phyloP scores from a whole-genome alignment of 2,113 vertebrate genomes.

The Catharus fuscescens region DNA sequence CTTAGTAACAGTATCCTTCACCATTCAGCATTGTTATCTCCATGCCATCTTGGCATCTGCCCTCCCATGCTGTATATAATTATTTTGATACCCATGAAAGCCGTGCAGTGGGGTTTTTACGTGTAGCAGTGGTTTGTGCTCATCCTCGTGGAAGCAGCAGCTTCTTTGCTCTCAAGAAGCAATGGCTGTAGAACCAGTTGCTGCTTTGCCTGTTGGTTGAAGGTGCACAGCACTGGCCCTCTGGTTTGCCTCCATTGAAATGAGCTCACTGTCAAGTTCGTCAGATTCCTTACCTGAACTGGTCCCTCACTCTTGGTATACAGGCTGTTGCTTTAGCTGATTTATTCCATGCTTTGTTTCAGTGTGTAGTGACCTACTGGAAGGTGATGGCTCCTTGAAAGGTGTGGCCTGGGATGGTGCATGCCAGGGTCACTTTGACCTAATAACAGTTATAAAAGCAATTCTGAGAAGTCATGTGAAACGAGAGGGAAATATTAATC shows the following conservation, averaged over 20 bases:
- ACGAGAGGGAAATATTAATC: not conserved
- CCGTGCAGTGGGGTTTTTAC: rapidly evolving
- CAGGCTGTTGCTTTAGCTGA: not conserved
- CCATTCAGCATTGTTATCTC: not conserved
- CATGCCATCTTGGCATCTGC: not conserved
- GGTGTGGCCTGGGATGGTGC: not conserved
- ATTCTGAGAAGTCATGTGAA: slow-evolving; percentile 13
- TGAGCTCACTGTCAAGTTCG: not conserved
- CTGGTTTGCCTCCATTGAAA: not conserved
- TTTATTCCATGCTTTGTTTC: not conserved
- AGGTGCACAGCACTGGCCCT: not conserved
- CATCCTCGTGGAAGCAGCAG: not conserved
- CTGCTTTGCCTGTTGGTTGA: not conserved
- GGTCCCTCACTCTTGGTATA: not conserved
- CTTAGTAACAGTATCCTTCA: not conserved
- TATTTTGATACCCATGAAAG: not conserved
- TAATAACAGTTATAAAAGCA: not conserved
- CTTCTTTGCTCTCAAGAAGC: not conserved
- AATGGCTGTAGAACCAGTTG: rapidly evolving
- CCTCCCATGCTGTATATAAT: not conserved
- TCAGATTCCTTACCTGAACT: not conserved
- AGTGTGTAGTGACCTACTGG: not conserved
- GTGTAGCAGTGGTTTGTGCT: not conserved
- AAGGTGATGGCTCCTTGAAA: not conserved
- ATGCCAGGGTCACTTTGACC: not conserved